Evolutionary conservation across 37 sponge, comb jelly and placozoan genomes (phyloP).

Genomic region (Chondrilla cf. caribensis): DNA sequence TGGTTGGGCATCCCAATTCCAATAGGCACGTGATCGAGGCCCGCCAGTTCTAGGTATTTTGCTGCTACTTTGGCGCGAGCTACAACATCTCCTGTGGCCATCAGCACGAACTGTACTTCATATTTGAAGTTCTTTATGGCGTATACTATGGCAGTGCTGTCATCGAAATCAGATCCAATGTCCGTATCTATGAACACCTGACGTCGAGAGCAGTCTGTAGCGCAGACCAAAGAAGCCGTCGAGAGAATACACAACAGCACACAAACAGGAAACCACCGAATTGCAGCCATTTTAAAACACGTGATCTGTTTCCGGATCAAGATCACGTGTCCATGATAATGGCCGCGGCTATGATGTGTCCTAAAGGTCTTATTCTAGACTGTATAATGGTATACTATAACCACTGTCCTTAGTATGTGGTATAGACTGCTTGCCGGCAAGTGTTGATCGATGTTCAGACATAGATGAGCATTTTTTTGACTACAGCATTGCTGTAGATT

Average conservation of each 20-base stretch:
- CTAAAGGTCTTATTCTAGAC: no score
- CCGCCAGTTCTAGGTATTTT: constrained; percentile 47
- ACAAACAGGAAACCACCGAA: neutral
- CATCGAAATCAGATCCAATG: constrained; percentile 69
- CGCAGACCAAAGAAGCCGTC: no score
- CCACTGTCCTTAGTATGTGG: no score
- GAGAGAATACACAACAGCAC: neutral
- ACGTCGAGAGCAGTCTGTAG: neutral
- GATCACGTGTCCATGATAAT: no score
- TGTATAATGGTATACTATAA: no score
- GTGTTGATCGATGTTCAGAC: no score
- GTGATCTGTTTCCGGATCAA: no score
- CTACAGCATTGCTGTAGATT: no score
- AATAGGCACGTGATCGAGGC: constrained; percentile 63
- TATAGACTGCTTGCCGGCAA: no score
- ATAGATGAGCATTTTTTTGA: no score
- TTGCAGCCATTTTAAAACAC: constrained; percentile 28
- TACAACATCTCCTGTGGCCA: constrained; percentile 57
- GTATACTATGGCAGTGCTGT: constrained; percentile 56
- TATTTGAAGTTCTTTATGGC: constrained; percentile 46
- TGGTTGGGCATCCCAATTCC: constrained; percentile 55
- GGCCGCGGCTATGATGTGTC: no score
- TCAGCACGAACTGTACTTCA: constrained; percentile 68
- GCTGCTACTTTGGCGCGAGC: constrained; percentile 61
- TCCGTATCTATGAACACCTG: constrained; percentile 88